phyloP scores from a whole-genome alignment of 2,888 invertebrate species.

The Calliopum simillimum region DNA sequence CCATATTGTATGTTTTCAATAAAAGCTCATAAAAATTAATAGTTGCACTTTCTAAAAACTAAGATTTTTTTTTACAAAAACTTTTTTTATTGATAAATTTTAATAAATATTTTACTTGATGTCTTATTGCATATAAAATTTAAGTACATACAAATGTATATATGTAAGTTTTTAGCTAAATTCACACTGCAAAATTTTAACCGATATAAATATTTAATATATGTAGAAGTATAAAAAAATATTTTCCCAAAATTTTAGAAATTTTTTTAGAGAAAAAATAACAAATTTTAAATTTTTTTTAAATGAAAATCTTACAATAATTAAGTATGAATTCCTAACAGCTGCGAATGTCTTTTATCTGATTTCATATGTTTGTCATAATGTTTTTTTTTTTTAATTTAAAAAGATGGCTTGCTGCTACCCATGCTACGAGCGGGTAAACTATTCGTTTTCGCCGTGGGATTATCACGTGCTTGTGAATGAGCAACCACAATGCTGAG shows the following conservation, averaged over 20 bases:
- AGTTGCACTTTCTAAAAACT: too few relatives aligned
- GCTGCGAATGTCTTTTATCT: slow-evolving; percentile 3
- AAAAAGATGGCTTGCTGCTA: slow-evolving; percentile 65
- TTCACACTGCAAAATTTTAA: slow-evolving; percentile 11
- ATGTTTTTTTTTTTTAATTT: slow-evolving; percentile 30
- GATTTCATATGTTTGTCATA: slow-evolving; percentile 16
- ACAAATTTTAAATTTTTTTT: slow-evolving; percentile 2
- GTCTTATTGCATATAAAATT: too few relatives aligned
- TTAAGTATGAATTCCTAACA: neutral
- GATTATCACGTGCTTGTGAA: slow-evolving; percentile 67
- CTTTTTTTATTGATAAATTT: too few relatives aligned
- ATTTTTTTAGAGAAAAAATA: slow-evolving; percentile 32
- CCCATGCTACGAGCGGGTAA: slow-evolving; percentile 67
- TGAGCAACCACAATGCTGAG: slow-evolving; percentile 93
- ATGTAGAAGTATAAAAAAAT: slow-evolving; percentile 50
- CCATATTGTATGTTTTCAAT: too few relatives aligned
- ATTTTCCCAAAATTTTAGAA: slow-evolving; percentile 58
- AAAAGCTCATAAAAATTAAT: too few relatives aligned
- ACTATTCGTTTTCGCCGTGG: slow-evolving; percentile 67
- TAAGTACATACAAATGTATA: neutral
- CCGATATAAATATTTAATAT: slow-evolving; percentile 23
- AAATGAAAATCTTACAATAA: neutral
- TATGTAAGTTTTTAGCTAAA: slow-evolving; percentile 2
- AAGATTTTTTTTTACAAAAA: too few relatives aligned
- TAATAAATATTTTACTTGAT: too few relatives aligned